Evolutionary conservation across 2,888 invertebrate genomes (phyloP).

Genomic region (Athalia rosae): DNA sequence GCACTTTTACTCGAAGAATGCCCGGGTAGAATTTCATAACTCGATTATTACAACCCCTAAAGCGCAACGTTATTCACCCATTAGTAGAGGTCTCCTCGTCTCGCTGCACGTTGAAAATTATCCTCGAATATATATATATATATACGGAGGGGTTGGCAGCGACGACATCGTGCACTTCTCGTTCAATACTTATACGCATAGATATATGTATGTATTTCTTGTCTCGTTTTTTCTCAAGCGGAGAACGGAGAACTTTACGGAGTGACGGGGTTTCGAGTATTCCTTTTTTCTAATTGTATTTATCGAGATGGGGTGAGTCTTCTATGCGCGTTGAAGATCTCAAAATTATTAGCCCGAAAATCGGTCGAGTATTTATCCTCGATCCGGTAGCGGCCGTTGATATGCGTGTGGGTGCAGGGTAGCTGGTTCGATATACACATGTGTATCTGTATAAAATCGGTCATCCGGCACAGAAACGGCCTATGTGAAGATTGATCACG

Average conservation of each 20-base stretch:
- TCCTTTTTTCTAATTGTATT: no score
- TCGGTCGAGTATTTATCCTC: no score
- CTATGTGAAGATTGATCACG: slow-evolving; percentile 24
- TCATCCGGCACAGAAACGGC: neutral
- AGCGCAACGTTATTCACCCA: slow-evolving; percentile 38
- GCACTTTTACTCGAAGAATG: slow-evolving; percentile 29
- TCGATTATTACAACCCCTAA: slow-evolving; percentile 41
- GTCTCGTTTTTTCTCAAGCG: no score
- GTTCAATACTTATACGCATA: neutral
- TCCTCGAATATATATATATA: slow-evolving; percentile 21
- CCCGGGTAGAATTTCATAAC: slow-evolving; percentile 42
- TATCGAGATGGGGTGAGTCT: no score
- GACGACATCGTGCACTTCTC: slow-evolving; percentile 11
- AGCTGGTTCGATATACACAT: slow-evolving; percentile 1
- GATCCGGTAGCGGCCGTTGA: neutral
- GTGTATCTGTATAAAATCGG: neutral
- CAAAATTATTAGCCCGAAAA: no score
- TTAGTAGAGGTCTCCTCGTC: neutral
- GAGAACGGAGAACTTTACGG: no score
- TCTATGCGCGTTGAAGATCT: no score
- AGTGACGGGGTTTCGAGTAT: no score
- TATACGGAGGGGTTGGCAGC: neutral
- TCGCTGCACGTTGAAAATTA: slow-evolving; percentile 9
- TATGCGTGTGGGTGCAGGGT: neutral
- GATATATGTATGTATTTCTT: no score